Base-by-base conservation (phyloP, 1,140 invertebrate species). In the Drosophila novamexicana region DNA sequence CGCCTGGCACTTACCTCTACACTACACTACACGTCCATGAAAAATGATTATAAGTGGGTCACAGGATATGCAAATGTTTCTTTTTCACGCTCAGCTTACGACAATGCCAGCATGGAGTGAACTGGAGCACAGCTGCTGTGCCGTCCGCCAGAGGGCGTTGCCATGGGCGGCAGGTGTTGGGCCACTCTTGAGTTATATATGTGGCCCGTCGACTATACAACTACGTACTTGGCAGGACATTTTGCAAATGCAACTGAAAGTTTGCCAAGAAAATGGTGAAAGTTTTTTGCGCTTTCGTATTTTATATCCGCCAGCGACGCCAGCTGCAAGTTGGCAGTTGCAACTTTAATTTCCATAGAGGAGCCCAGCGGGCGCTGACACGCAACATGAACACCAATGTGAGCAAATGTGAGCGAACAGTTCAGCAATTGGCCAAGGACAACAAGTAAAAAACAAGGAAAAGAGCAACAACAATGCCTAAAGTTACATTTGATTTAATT, bases 11-110 rank as follows among this genome's bases (percentile, higher is more conserved):
- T 54, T 58, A 59, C 42, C 66, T 54, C 53, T 57, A 34, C 37
- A 34, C 52, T 61, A 12, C 9, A 37, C 39, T 34, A 73, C 80
- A 84, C 84, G 81, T 75, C 79, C 80, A 84, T 84, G 84, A 89
- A 89, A 88, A 90, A 89, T 89, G 74, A 90, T 89, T 90, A 84
- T 81, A 89, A 89, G 80, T 89, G 84, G 84, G 84, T 89, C 84
- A 89, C 84, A 89, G 84, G 84, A 89, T 90, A 89, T 89, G 84
- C 84, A 89, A 89, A 90, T 89, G 81, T 89, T 89, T 88, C 79
- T 88, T 88, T 86, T 88, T 80, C 84, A 83, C 84, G 84, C 83
- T 86, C 74, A 86, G 70, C 82, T 81, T 66, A 50, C 70, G 70
- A 73, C 70, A 73, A 61, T 61, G 71, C 14, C 32, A 32, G 32